Evolutionary conservation across 1,140 invertebrate genomes (phyloP), one percentile per base, ranked within the genome.

Genomic region (Aphelinus certus): DNA sequence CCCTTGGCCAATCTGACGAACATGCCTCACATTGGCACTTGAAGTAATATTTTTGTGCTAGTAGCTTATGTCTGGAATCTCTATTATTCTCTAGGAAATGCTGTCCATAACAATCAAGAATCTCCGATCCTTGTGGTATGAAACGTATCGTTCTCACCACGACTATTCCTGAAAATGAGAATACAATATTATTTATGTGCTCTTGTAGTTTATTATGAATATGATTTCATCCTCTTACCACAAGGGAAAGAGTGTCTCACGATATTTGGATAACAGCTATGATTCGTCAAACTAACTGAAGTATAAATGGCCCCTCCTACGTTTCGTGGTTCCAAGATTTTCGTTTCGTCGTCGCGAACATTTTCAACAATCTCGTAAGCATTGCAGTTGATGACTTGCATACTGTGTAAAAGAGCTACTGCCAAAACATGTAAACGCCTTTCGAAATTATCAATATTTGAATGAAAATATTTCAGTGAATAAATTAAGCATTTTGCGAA

Each of bases 311-410:
- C 91, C 3, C 91, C 91, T 5, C 91, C 91, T 46, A 92, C 78
- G 77, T 89, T 88, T 10, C 85, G 79, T 10, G 86, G 84, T 67
- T 85, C 83, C 78, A 85, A 83, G 43, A 83, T 78, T 62, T 81
- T 81, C 4, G 78, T 83, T n/a, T 78, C 53, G 3, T 80, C 60
- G 58, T 85, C 79, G n/a, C 86, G 77, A 2, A 84, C 71, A 61
- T 91, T 86, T 75, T 91, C 90, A 42, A 89, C 88, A 42, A 92
- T 88, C 79, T 92, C 91, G 79, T 93, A 92, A 51, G 91, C 91
- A 83, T 93, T 93, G 79, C 91, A 92, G 45, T 90, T 89, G 47
- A 90, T 84, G 67, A 89, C 88, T 79, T 92, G 91, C 48, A 92
- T 84, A 71, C 91, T 89, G 3, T 88, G 85, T 3, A 92, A 81